These are phyloP conservation scores for Dasypogon diadema DNA, from an alignment of 2,888 invertebrate species.

Conservation along the genomic window DNA sequence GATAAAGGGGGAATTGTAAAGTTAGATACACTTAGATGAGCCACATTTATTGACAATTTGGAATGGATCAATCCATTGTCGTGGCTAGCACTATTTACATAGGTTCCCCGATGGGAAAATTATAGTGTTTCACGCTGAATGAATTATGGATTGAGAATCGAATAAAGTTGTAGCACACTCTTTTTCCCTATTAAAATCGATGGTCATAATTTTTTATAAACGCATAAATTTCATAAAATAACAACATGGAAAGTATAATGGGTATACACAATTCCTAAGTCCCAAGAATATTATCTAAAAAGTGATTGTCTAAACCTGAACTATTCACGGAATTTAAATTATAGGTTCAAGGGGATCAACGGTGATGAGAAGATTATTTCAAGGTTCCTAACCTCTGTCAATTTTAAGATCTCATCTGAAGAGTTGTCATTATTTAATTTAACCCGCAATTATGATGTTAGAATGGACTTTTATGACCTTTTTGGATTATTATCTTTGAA, in stretches of 20 bases:
- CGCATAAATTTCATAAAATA: too few species aligned
- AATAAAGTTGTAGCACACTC: not conserved
- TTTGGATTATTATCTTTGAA: not conserved
- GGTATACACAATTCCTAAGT: not conserved
- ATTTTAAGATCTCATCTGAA: constrained; percentile 15
- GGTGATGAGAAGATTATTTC: constrained; percentile 20
- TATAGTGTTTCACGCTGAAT: constrained; percentile 8
- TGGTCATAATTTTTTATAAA: too few species aligned
- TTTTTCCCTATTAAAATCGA: too few species aligned
- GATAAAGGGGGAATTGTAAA: constrained; percentile 1
- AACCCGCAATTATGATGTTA: constrained; percentile 52
- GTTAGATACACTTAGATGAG: not conserved
- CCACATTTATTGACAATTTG: constrained; percentile 36
- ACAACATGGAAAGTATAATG: too few species aligned
- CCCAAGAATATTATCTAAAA: too few species aligned
- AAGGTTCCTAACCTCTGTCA: constrained; percentile 20
- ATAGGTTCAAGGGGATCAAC: not conserved
- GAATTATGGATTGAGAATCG: not conserved
- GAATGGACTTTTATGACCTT: constrained; percentile 29
- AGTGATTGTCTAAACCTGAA: not conserved
- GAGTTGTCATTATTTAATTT: constrained; percentile 40
- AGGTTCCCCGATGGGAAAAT: constrained; percentile 41
- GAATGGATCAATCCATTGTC: constrained; percentile 43
- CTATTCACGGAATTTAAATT: constrained; percentile 42
- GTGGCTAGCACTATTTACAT: constrained; percentile 34